A percentile compares a stretch with the other conserved stretches of the same genome.
Conservation (phyloP, 2,888 invertebrate genomes). For the Euspilapteryx auroguttella region DNA sequence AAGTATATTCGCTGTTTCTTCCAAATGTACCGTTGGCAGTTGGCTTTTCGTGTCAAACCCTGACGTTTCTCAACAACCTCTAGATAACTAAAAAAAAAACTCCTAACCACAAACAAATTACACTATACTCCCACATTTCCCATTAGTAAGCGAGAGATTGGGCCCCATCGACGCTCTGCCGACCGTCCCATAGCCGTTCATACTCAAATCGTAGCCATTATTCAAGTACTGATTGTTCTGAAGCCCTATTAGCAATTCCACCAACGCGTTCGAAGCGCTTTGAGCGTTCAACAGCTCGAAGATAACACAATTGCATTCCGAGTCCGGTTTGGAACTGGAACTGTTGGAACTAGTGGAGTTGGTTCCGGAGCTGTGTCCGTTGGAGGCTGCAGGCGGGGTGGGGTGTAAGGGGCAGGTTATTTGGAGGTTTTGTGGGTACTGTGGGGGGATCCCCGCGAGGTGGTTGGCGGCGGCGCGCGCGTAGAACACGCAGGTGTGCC, state of each 20-base stretch:
- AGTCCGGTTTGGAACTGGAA: constrained; percentile 27
- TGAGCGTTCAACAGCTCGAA: constrained; percentile 46
- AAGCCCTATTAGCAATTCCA: constrained; percentile 41
- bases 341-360: constrained; percentile 27
- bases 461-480: constrained; percentile 54
- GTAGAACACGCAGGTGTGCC: constrained; percentile 54
- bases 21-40: neutral
- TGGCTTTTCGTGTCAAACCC: no score
- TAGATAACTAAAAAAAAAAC: no score
- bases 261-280: constrained; percentile 42
- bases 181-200: constrained; percentile 26
- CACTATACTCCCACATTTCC: constrained; percentile 30
- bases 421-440: constrained; percentile 34
- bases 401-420: constrained; percentile 43
- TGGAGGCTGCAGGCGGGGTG: constrained; percentile 15
- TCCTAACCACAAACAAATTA: no score
- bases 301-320: constrained; percentile 50
- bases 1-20: neutral
- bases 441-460: constrained; percentile 40
- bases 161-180: constrained; percentile 25
- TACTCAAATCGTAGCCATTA: constrained; percentile 23
- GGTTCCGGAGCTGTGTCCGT: constrained; percentile 16
- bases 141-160: constrained; percentile 40
- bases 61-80: no score
- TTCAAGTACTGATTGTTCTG: constrained; percentile 52